Evolutionary conservation across 1,140 invertebrate species (phyloP), one percentile per base, ranked within the genome.

Genomic region (Dermatophagoides farinae): DNA sequence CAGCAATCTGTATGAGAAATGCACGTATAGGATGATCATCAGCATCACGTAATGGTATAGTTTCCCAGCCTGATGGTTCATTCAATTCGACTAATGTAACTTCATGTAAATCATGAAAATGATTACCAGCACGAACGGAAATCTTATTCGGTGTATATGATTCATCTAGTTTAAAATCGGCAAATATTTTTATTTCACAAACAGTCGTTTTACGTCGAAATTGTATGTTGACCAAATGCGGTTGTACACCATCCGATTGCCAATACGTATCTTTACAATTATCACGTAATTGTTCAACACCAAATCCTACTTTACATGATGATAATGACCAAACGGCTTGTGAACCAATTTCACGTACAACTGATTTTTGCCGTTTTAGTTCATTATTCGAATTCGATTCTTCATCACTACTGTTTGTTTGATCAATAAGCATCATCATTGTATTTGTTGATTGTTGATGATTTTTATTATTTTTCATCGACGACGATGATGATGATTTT

Each of bases 231-330:
- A 98, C 88, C 63, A 96, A 75, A 74, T 99, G 95, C 8, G 95
- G 95, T 61, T 97, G 77, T 66, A 95, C 90, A 0, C 95, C 95
- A 75, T 99, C 95, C 0, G 92, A 97, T 70, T 99, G 95, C 95
- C 95, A 99, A 72, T 96, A 99, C 0, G 90, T 96, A 65, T 97
- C 93, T 67, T 87, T 82, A 57, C 86, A 85, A 72, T 93, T 86
- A 72, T 97, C 92, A 64, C 91, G 73, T 22, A 98, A 71, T 70
- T 97, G 92, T 70, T 97, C 90, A 14, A 98, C 92, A 25, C 95
- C 95, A 78, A 95, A 96, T 51, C 92, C 88, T 72, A 90, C 88
- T 80, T 98, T 98, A 70, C 92, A 97, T 25, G 91, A 96, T 1
- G 91, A 97, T 31, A 98, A 74, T 65, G 88, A 92, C 93, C 93